Base-by-base conservation (phyloP, 37 sponge, comb jelly and placozoan species). In the Diacarnus erythraeanus region DNA sequence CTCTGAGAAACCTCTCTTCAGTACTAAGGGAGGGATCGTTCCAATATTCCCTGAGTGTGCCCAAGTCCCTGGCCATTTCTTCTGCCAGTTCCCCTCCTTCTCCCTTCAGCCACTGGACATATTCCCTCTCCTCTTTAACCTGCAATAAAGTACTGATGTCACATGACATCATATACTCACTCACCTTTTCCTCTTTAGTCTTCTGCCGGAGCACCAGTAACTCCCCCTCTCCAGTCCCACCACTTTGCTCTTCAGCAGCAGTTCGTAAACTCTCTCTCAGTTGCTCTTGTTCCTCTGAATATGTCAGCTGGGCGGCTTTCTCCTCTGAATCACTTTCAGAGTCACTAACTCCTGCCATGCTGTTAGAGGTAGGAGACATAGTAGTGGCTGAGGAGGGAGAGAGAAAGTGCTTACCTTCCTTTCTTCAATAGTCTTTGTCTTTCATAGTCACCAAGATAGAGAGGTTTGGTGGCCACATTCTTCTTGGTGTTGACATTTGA, bases 401-500 rank as follows among this genome's bases (percentile, higher is more conserved):
- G n/a, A n/a, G n/a, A n/a, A n/a, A n/a, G n/a, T n/a, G 10, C 61
- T 69, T n/a, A 85, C 77, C 73, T 77, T 67, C 95, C 95, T 72
- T 76, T 91, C 75, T 88, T 83, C 23, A 94, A 85, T 10, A 97
- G 75, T 36, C 66, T 63, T 69, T 95, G 59, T 47, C 98, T 79
- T 75, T 97, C 98, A 75, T 88, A 97, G 76, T 97, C 98, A 27
- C 88, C 89, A 72, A 97, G 80, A 74, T 69, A 90, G 54, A 95
- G 77, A 1, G 93, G 93, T 51, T 91, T 91, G 21, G 47, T 42
- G 43, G 60, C 25, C 59, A 8, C 22, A 4, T 2, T 41, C 75
- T 73, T 70, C 80, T 74, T 38, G 38, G 40, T 57, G 38, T 23
- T 38, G 4, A n/a, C 8, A 30, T 23, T 6, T 23, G 64, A 23